phyloP scores from a whole-genome alignment of 2,797 vertebrate genomes.

The Brotula barbata region DNA sequence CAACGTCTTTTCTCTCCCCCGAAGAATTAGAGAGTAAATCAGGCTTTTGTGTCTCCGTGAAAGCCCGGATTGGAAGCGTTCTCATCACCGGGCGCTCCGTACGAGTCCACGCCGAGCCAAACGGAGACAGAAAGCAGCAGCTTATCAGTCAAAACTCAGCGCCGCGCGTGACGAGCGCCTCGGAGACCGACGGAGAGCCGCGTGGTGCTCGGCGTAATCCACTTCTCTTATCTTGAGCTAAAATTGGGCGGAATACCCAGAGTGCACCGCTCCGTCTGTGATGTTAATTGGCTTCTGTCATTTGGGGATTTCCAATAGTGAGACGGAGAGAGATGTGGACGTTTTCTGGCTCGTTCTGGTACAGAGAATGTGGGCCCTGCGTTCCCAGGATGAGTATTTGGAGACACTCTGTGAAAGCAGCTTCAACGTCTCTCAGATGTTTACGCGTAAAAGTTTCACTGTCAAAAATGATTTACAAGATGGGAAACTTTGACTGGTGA shows the following conservation, averaged over 20 bases:
- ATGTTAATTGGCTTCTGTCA: slow-evolving; percentile 53
- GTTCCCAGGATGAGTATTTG: too few relatives aligned
- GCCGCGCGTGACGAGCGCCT: slow-evolving; percentile 18
- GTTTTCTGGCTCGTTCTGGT: too few relatives aligned
- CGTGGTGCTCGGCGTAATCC: slow-evolving; percentile 36
- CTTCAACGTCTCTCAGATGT: too few relatives aligned
- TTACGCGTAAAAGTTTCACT: too few relatives aligned
- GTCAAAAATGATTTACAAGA: too few relatives aligned
- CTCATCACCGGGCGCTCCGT: slow-evolving; percentile 31
- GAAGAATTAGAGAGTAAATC: slow-evolving; percentile 56
- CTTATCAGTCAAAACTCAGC: slow-evolving; percentile 41
- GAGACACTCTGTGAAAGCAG: too few relatives aligned
- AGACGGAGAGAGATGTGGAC: slow-evolving; percentile 47
- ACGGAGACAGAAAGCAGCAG: slow-evolving; percentile 26
- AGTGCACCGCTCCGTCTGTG: slow-evolving; percentile 24
- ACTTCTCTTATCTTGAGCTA: slow-evolving; percentile 22
- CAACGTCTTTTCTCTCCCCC: slow-evolving; percentile 46
- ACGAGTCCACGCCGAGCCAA: slow-evolving; percentile 19
- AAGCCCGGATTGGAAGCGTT: slow-evolving; percentile 50
- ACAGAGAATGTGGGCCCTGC: slow-evolving; percentile 25
- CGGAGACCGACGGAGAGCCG: slow-evolving; percentile 29
- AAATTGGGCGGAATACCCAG: slow-evolving; percentile 28
- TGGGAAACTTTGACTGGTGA: too few relatives aligned
- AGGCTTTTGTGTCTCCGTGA: slow-evolving; percentile 55
- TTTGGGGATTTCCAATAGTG: slow-evolving; percentile 46